Conservation (phyloP, 2,888 invertebrate genomes). For the Drosophila dives region DNA sequence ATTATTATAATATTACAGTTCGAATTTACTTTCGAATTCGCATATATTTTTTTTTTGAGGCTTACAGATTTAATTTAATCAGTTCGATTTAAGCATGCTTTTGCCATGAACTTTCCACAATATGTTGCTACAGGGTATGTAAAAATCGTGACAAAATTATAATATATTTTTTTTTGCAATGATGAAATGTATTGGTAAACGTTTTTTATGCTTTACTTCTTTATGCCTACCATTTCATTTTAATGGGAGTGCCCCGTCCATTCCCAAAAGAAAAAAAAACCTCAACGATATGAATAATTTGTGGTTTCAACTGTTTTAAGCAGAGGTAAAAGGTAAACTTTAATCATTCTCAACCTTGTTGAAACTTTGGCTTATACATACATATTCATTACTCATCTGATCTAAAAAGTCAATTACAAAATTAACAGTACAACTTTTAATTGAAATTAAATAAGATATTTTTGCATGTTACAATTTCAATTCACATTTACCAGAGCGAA, state of each 20-base stretch:
- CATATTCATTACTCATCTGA: background rate
- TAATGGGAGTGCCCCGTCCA: background rate
- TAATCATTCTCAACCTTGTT: background rate
- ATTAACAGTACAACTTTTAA: background rate
- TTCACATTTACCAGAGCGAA: background rate
- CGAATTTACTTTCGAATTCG: background rate
- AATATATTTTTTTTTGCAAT: background rate
- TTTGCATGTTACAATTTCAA: background rate
- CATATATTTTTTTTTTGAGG: background rate
- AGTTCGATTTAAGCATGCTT: background rate
- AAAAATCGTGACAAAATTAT: background rate
- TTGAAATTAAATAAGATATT: background rate
- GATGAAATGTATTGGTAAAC: constrained; percentile 8
- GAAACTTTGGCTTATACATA: background rate
- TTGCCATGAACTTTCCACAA: background rate
- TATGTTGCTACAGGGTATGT: constrained; percentile 6
- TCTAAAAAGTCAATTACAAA: background rate
- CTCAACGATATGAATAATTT: background rate
- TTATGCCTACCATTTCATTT: constrained; percentile 1
- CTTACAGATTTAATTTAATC: background rate
- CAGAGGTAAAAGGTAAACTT: background rate
- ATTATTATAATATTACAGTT: background rate
- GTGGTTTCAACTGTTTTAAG: background rate
- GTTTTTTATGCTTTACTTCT: background rate
- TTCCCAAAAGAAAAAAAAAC: background rate